Base-by-base conservation (phyloP, 2,797 vertebrate species). In the Anabas testudineus region DNA sequence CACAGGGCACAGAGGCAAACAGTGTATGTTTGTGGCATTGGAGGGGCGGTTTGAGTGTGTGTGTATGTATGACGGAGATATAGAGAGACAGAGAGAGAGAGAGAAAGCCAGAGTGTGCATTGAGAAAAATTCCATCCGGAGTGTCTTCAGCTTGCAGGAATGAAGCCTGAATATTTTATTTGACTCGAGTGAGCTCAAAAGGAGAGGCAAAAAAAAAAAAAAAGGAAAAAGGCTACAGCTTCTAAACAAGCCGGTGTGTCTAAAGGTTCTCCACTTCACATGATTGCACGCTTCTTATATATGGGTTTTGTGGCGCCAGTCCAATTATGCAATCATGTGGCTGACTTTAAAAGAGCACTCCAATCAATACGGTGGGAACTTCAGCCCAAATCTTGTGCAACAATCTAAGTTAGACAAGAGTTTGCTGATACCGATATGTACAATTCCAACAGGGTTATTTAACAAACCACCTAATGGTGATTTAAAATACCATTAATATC, bases 141-240 rank as follows among this genome's bases (percentile, higher is more conserved):
- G 82, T 78, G 76, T 76, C 71, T 88, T 67, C 71, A 74, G 84
- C 85, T 82, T 18, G 70, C 76, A 80, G 69, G 80, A 78, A 77
- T 77, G 66, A 69, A 81, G 77, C 78, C 69, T 88, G 81, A 90
- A 88, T 90, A 90, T 89, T 87, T 92, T 43, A 91, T 87, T 85
- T 56, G 80, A 86, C 68, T 84, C 9, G 15, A 81, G 76, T n/a
- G 3, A 72, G 66, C 64, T 81, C 70, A 58, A 81, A 87, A 89
- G 54, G 42, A 62, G 45, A 10, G 16, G 1, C 4, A 52, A 32
- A 53, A 2, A 13, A 12, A 55, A 26, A 53, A 47, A 41, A n/a
- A 54, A 16, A 56, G 26, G 13, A 19, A 57, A 13, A 57, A 32
- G 16, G 49, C 67, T 65, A 5, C 47, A 24, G 59, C 57, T 68